Evolutionary conservation across 1,140 invertebrate species (phyloP).

Genomic region (Helicorthomorpha holstii): DNA sequence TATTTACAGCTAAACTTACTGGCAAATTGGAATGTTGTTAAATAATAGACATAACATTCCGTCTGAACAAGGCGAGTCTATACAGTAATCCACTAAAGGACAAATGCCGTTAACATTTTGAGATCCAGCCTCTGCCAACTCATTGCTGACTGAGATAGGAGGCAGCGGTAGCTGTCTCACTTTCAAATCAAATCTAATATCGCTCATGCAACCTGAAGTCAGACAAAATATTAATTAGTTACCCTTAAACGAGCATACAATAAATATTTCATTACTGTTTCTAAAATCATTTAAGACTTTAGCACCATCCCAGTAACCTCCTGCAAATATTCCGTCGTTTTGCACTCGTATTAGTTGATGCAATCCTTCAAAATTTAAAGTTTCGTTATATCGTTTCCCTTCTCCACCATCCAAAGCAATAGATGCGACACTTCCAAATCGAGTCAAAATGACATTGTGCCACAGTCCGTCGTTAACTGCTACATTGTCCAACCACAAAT

Average conservation of each 20-base stretch:
- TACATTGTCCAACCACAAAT: conserved; percentile 21
- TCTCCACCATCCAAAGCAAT: conserved; percentile 31
- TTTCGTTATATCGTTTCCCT: conserved; percentile 27
- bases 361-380: conserved; percentile 15
- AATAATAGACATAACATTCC: neutral
- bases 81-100: neutral
- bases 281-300: neutral
- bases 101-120: neutral
- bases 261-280: neutral
- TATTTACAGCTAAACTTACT: neutral
- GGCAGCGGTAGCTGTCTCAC: conserved; percentile 26
- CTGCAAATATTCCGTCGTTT: conserved; percentile 18
- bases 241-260: neutral
- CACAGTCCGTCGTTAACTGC: conserved; percentile 31
- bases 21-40: neutral
- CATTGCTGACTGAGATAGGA: neutral
- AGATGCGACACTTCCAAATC: conserved; percentile 26
- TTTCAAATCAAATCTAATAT: conserved; percentile 27
- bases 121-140: neutral
- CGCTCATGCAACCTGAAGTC: conserved; percentile 29
- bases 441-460: conserved; percentile 25
- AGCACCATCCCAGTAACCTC: conserved; percentile 19
- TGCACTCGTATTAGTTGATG: conserved; percentile 18
- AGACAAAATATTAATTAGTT: conserved; percentile 2
- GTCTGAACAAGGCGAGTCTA: neutral